Evolutionary conservation across 2,888 invertebrate genomes (phyloP).

Genomic region (Hypolimnas misippus): DNA sequence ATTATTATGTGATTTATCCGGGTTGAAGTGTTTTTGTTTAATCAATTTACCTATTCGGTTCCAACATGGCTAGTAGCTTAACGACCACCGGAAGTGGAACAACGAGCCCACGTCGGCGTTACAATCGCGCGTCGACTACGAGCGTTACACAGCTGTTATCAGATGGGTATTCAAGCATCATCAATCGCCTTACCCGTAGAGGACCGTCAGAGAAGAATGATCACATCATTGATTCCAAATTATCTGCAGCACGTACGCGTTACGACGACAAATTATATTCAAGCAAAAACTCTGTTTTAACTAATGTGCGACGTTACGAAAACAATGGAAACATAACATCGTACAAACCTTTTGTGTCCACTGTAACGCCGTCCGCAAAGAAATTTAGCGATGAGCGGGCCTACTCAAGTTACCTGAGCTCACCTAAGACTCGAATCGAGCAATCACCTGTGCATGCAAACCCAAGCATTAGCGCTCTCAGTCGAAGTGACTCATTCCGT

Average conservation of each 20-base stretch:
- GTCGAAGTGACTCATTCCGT: conserved; percentile 79
- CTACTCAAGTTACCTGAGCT: conserved; percentile 72
- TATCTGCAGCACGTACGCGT: conserved; percentile 62
- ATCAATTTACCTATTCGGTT: conserved; percentile 40
- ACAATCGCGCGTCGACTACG: conserved; percentile 90
- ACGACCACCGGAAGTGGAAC: conserved; percentile 67
- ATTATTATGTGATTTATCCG: conserved; percentile 68
- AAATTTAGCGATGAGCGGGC: conserved; percentile 72
- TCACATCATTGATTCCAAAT: conserved; percentile 65
- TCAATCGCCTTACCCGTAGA: conserved; percentile 91
- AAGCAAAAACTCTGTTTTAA: conserved; percentile 66
- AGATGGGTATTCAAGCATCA: conserved; percentile 93
- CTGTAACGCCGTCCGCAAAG: conserved; percentile 55
- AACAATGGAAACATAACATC: conserved; percentile 73
- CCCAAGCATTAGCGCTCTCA: conserved; percentile 67
- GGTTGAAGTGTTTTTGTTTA: conserved; percentile 63
- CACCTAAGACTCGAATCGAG: conserved; percentile 66
- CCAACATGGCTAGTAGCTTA: conserved; percentile 66
- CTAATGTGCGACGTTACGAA: conserved; percentile 74
- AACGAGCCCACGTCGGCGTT: conserved; percentile 86
- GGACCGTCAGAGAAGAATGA: conserved; percentile 89
- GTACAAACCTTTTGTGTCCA: conserved; percentile 66
- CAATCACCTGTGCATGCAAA: conserved; percentile 72
- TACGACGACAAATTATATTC: conserved; percentile 73
- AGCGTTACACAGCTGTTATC: conserved; percentile 94